Base-by-base conservation (phyloP, 2,888 invertebrate genomes). In the Cephalotes varians region DNA sequence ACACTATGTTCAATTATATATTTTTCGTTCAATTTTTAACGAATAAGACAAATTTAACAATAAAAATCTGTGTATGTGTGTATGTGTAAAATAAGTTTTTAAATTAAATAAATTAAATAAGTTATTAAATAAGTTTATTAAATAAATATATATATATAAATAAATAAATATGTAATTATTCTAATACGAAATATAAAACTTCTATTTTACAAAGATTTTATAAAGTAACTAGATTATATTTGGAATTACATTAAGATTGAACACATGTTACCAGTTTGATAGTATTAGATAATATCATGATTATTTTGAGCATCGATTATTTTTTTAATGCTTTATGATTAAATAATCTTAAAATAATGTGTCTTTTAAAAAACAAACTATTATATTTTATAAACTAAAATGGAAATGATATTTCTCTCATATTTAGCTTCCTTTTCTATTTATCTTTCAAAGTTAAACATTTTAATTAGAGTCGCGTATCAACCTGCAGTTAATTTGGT, bases 401-500 rank as follows among this genome's bases (percentile, higher is more conserved):
- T 49, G 4, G 1, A 28, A 47, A 18, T 28, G 0, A 1, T 15
- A 54, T 18, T 10, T 21, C 9, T 34, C 21, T 7, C n/a, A 28
- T 44, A 28, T 44, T 44, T 7, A 65, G 18, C 28, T 40, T 31
- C 0, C n/a, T 40, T 72, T 40, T n/a, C 25, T 7, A 37, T 58
- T 44, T 44, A n/a, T 58, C 44, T 44, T 58, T 1, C 15, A 44
- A 47, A 18, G 28, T 34, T 74, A 34, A 21, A 34, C 12, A 60
- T 31, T 73, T 60, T 34, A 34, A 62, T 74, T 47, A 34, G n/a
- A n/a, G 5, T 21, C 6, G 7, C 6, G 73, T 47, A 49, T 74
- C 34, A 60, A 73, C 0, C 12, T 15, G 21, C 21, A 74, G n/a
- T 62, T 74, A 74, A 74, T 62, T 58, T 74, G 31, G n/a, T 58